A percentile compares a stretch with the other conserved stretches of the same genome.
phyloP scores from a whole-genome alignment of 1,140 invertebrate genomes.

The Neotoxoptera formosana region DNA sequence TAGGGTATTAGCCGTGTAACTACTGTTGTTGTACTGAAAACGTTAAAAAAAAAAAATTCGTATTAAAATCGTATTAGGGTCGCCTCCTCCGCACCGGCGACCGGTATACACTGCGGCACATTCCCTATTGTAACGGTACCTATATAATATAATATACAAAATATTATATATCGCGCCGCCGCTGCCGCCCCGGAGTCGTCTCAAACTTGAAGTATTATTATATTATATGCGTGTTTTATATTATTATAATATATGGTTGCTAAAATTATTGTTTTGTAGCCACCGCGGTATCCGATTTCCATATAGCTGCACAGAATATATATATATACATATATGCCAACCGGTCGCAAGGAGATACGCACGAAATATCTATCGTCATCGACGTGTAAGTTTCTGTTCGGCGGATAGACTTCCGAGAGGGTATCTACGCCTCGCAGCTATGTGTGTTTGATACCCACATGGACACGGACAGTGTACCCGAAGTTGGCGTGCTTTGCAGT shows the following conservation, averaged over 20 bases:
- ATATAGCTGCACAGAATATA: neutral
- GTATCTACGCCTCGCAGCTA: neutral
- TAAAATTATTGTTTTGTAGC: neutral
- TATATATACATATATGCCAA: neutral
- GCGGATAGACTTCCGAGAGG: neutral
- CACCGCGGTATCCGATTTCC: neutral
- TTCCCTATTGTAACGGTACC: conserved; percentile 15
- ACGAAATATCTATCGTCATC: neutral
- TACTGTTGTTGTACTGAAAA: neutral
- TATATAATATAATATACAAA: neutral
- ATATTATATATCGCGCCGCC: neutral
- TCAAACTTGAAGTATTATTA: neutral
- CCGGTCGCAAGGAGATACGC: too few relatives aligned
- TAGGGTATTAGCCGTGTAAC: neutral
- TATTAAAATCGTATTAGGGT: conserved; percentile 45
- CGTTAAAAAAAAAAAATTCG: neutral
- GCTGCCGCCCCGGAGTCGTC: neutral
- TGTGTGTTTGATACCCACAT: neutral
- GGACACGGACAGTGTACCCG: neutral
- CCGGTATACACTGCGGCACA: neutral
- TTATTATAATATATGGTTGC: neutral
- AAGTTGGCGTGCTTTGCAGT: neutral
- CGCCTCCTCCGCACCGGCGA: neutral
- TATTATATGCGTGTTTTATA: neutral
- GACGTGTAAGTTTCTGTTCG: neutral